Conservation (phyloP, 2,113 vertebrate species). For the Hoplias malabaricus region DNA sequence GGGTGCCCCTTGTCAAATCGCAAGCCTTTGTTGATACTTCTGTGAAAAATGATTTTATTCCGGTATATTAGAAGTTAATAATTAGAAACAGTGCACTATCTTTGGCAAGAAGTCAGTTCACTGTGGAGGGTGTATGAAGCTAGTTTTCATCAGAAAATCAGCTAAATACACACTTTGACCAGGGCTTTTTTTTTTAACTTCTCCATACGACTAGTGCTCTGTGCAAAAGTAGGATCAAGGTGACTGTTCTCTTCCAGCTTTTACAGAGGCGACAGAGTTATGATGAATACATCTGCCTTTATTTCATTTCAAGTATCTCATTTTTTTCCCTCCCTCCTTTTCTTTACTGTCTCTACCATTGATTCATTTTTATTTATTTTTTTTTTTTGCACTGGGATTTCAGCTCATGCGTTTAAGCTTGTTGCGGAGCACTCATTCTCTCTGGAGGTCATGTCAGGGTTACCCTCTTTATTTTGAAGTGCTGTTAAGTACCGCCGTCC, state of each 20-base stretch:
- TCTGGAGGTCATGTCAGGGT: slow-evolving; percentile 40
- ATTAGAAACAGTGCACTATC: too few relatives aligned
- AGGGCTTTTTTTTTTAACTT: too few relatives aligned
- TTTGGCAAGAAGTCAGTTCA: too few relatives aligned
- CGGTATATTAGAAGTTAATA: too few relatives aligned
- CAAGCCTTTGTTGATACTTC: too few relatives aligned
- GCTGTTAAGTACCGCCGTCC: slow-evolving; percentile 28
- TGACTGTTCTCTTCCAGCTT: slow-evolving; percentile 84
- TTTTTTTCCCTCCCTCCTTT: slow-evolving; percentile 56
- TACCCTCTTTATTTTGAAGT: slow-evolving; percentile 31
- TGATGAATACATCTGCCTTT: slow-evolving; percentile 91
- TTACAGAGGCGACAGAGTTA: slow-evolving; percentile 82
- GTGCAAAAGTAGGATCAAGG: slow-evolving; percentile 80
- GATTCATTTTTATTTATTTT: too few relatives aligned
- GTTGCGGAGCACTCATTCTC: slow-evolving; percentile 9
- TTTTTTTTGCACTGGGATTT: slow-evolving; percentile 7
- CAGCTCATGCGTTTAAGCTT: slow-evolving; percentile 6
- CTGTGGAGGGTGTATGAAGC: too few relatives aligned
- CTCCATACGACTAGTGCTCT: too few relatives aligned
- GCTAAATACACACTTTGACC: too few relatives aligned
- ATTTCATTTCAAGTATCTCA: slow-evolving; percentile 52
- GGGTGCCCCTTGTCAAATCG: too few relatives aligned
- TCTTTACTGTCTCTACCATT: slow-evolving; percentile 13
- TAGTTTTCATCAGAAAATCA: too few relatives aligned
- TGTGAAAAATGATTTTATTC: too few relatives aligned